Evolutionary conservation across 2,888 invertebrate species (phyloP).

Genomic region (Eristalis tenax): DNA sequence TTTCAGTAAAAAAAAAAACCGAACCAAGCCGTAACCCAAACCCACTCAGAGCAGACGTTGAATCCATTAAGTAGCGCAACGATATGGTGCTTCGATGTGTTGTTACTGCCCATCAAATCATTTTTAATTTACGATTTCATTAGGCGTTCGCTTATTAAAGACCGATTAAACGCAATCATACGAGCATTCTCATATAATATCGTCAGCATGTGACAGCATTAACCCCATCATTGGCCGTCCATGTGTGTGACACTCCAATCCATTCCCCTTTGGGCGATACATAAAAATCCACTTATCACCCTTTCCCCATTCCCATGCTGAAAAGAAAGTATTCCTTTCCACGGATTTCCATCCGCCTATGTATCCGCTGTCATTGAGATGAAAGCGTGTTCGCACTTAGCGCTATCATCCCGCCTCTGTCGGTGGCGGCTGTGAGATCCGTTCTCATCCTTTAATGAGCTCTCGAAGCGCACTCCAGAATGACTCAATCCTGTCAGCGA

Average conservation of each 20-base stretch:
- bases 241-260: slow-evolving; percentile 11
- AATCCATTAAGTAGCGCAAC: neutral
- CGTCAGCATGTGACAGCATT: slow-evolving; percentile 29
- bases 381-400: slow-evolving; percentile 67
- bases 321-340: slow-evolving; percentile 9
- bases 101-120: neutral
- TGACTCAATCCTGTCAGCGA: slow-evolving; percentile 55
- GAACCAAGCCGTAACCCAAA: neutral
- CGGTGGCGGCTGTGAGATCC: neutral
- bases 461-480: slow-evolving; percentile 15
- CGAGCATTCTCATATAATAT: neutral
- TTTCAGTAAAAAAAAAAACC: neutral
- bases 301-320: slow-evolving; percentile 14
- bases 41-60: neutral
- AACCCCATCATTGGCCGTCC: slow-evolving; percentile 17
- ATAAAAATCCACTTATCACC: slow-evolving; percentile 58
- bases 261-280: slow-evolving; percentile 14
- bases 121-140: slow-evolving; percentile 22
- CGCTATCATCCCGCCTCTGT: slow-evolving; percentile 7
- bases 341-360: neutral
- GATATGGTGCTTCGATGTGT: neutral
- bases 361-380: slow-evolving; percentile 28
- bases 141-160: slow-evolving; percentile 13
- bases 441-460: slow-evolving; percentile 27
- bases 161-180: slow-evolving; percentile 26